phyloP scores from a whole-genome alignment of 2,797 vertebrate species.

The Spea hammondii region DNA sequence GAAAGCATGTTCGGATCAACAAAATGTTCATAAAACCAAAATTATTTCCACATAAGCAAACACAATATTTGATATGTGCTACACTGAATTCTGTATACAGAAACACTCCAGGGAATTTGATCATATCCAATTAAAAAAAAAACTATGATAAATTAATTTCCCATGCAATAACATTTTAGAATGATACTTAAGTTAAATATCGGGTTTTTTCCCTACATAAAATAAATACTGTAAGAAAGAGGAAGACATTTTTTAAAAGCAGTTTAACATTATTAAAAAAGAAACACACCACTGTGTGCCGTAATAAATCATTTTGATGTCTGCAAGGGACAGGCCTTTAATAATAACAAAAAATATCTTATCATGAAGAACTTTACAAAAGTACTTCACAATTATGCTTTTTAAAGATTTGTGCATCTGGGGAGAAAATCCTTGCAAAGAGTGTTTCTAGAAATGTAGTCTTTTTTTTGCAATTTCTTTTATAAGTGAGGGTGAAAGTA shows the following conservation, averaged over 20 bases:
- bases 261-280: not conserved
- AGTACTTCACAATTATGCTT: constrained; percentile 39
- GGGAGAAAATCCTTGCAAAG: constrained; percentile 30
- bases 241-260: constrained; percentile 17
- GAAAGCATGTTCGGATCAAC: constrained; percentile 41
- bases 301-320: constrained; percentile 42
- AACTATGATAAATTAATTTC: constrained; percentile 41
- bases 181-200: not conserved
- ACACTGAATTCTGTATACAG: constrained; percentile 27
- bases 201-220: constrained; percentile 8
- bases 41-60: constrained; percentile 44
- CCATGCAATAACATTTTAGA: constrained; percentile 25
- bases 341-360: constrained; percentile 47
- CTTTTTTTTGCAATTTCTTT: constrained; percentile 27
- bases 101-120: constrained; percentile 22
- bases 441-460: constrained; percentile 24
- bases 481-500: constrained; percentile 28
- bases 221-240: not conserved
- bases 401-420: constrained; percentile 23
- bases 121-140: constrained; percentile 38
- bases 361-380: constrained; percentile 39
- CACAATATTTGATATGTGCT: constrained; percentile 43
- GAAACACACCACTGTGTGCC: not conserved
- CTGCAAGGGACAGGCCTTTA: constrained; percentile 41
- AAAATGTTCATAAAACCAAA: constrained; percentile 37